A percentile compares a stretch with the other conserved stretches of the same genome.
phyloP scores from a whole-genome alignment of 1,140 invertebrate species.

The Daktulosphaira vitifoliae region DNA sequence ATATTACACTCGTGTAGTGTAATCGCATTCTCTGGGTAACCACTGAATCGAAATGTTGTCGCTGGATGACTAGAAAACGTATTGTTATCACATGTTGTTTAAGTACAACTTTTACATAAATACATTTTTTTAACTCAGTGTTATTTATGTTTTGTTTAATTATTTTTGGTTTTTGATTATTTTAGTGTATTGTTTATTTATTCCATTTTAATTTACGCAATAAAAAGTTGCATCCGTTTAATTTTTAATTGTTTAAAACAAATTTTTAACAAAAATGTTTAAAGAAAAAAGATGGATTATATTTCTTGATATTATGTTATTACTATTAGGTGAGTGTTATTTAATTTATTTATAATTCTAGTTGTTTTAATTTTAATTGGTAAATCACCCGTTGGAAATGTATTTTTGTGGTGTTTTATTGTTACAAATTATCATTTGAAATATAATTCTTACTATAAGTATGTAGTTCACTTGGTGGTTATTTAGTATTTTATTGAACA shows the following conservation, averaged over 20 bases:
- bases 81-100: not conserved
- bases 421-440: too few relatives aligned
- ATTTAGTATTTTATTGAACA: too few relatives aligned
- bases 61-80: not conserved
- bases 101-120: not conserved
- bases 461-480: too few relatives aligned
- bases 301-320: not conserved
- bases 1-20: not conserved
- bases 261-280: not conserved
- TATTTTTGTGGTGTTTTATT: too few relatives aligned
- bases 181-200: too few relatives aligned
- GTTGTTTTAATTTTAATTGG: not conserved
- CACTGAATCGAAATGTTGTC: conserved; percentile 17
- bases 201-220: too few relatives aligned
- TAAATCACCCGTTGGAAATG: too few relatives aligned
- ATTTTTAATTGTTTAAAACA: not conserved
- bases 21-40: conserved; percentile 20
- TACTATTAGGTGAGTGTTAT: conserved; percentile 1
- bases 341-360: not conserved
- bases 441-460: too few relatives aligned
- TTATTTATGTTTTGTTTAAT: not conserved
- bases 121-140: not conserved
- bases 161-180: too few relatives aligned
- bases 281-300: conserved; percentile 15
- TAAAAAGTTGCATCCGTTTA: not conserved